Evolutionary conservation across 2,888 invertebrate species (phyloP).

Genomic region (Himalopsyche japonica): DNA sequence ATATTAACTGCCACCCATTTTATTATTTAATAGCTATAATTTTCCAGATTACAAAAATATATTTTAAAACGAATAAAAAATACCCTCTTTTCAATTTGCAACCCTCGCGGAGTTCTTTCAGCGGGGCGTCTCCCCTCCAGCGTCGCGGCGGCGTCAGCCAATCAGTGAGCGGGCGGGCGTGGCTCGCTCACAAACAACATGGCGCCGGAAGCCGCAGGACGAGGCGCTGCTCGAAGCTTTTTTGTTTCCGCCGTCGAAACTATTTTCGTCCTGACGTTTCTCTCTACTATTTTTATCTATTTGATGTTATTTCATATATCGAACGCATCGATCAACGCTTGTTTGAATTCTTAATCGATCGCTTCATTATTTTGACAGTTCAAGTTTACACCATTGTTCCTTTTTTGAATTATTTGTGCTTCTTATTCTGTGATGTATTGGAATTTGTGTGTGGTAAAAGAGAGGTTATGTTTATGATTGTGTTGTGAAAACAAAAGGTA

Average conservation of each 20-base stretch:
- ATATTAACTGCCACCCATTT: neutral
- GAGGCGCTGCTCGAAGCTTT: slow-evolving; percentile 27
- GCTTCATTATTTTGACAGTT: neutral
- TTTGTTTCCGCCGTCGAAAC: slow-evolving; percentile 35
- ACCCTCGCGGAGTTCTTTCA: slow-evolving; percentile 5
- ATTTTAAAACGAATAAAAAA: slow-evolving; percentile 11
- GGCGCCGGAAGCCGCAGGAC: slow-evolving; percentile 48
- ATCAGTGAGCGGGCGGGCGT: slow-evolving; percentile 50
- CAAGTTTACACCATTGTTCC: neutral
- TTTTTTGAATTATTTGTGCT: neutral
- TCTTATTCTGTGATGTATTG: neutral
- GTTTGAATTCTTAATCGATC: neutral
- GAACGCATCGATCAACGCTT: neutral
- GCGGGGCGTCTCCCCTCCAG: slow-evolving; percentile 11
- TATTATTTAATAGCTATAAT: neutral
- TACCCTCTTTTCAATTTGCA: slow-evolving; percentile 29
- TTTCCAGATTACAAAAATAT: neutral
- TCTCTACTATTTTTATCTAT: slow-evolving; percentile 18
- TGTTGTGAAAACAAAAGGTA: neutral
- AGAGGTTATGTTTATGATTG: neutral
- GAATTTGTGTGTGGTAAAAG: neutral
- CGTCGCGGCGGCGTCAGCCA: slow-evolving; percentile 44
- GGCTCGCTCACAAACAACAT: slow-evolving; percentile 52
- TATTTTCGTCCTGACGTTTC: slow-evolving; percentile 39
- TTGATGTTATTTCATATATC: neutral